Base-by-base conservation (phyloP, 2,888 invertebrate species). In the Drosophila dives region DNA sequence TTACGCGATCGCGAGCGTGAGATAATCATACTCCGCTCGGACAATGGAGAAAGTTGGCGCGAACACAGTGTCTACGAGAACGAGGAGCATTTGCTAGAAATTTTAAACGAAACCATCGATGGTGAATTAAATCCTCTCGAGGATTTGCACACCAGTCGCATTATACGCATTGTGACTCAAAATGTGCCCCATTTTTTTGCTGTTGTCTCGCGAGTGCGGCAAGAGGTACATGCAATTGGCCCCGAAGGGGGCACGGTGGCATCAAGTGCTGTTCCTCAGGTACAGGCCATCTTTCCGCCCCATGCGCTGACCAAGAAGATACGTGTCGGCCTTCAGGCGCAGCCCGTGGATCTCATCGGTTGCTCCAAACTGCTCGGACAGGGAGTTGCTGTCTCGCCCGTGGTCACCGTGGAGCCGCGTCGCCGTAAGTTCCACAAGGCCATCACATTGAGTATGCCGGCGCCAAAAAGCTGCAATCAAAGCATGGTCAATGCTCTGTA, bases 161-260 rank as follows among this genome's bases (percentile, higher is more conserved):
- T 99, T 90, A 97, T 98, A 2, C 95, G 99, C 70, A 98, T 99
- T 88, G 94, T 99, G 75, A 99, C 99, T 3, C 97, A 97, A 82
- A 99, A 99, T 94, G 99, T 99, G 93, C 99, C 99, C 0, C 98
- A 99, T 94, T 99, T 99, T 93, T 97, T 99, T 92, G 99, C 99
- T 17, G 97, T 99, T 56, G 97, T 99, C 66, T 98, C 98, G 7
- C 95, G 99, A 64, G 96, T 99, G 73, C 95, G 98, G 3, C 99
- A 99, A 93, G 99, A 99, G 93, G 98, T 99, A 65, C 98, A 99
- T 93, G 97, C 97, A 72, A 98, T 99, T 81, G 99, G 99, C 2
- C 97, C 98, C 0, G 99, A 99, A 91, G 99, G 99, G 62, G 99
- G 99, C 62, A 98, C 99, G 87, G 97, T 99, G 69, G 97, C 98